Evolutionary conservation across 2,797 vertebrate genomes (phyloP).

Genomic region (Kryptopterus vitreolus): DNA sequence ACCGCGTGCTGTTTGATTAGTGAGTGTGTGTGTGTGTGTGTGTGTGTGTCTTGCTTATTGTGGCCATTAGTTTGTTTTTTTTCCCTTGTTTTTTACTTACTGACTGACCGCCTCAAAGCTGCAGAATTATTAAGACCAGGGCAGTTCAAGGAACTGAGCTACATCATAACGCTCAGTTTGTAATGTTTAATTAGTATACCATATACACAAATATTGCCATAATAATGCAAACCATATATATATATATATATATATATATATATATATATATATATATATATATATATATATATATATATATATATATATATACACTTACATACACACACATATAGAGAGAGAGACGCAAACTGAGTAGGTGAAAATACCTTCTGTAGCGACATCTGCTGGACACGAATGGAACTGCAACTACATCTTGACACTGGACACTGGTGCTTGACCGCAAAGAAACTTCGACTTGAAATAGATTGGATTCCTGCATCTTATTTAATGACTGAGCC

Average conservation of each 20-base stretch:
- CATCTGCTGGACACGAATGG: constrained; percentile 29
- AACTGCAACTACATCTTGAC: constrained; percentile 33
- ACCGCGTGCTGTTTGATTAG: background rate
- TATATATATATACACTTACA: too few species aligned
- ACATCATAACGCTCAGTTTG: background rate
- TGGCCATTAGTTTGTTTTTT: background rate
- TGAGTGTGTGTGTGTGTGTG: background rate
- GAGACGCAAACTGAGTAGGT: background rate
- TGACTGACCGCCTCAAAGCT: background rate
- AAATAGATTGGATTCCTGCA: constrained; percentile 45
- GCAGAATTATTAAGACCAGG: background rate
- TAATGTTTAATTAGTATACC: background rate
- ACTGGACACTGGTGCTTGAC: constrained; percentile 23
- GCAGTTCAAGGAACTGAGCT: background rate
- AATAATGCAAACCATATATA: background rate
- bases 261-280: too few species aligned
- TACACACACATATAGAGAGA: too few species aligned
- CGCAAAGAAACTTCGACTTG: constrained; percentile 39
- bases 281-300: too few species aligned
- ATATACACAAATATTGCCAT: background rate
- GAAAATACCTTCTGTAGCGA: background rate
- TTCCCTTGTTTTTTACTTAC: background rate
- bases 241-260: too few species aligned
- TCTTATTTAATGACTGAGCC: constrained; percentile 46
- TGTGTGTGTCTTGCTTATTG: background rate